Conservation (phyloP, 2,797 vertebrate genomes). For the Myotis myotis region DNA sequence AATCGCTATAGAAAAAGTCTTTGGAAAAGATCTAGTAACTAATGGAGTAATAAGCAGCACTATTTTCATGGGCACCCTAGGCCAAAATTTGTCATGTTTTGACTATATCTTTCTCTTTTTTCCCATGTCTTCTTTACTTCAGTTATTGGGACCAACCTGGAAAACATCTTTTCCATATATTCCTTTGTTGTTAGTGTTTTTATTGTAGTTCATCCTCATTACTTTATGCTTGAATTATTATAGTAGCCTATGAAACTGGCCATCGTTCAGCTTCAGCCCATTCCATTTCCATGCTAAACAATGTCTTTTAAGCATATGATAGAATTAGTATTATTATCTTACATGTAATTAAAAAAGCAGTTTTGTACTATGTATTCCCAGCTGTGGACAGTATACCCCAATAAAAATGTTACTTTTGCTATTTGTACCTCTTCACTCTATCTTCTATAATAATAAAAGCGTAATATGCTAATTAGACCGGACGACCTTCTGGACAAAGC, state of each 20-base stretch:
- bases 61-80: not conserved
- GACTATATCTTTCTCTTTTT: not conserved
- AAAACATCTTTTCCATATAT: not conserved
- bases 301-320: not conserved
- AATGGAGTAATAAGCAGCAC: not conserved
- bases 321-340: not conserved
- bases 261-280: not conserved
- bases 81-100: constrained; percentile 9
- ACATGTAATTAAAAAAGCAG: constrained; percentile 5
- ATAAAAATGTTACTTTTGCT: constrained; percentile 44
- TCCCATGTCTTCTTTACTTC: not conserved
- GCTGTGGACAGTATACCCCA: not conserved
- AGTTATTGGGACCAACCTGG: not conserved
- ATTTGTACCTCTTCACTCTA: not conserved
- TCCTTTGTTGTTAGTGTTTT: constrained; percentile 7
- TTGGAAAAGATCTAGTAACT: constrained; percentile 7
- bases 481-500: too few relatives aligned
- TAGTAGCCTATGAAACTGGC: not conserved
- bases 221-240: constrained; percentile 5
- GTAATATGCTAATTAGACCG: too few relatives aligned
- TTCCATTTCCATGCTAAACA: not conserved
- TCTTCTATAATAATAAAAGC: not conserved
- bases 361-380: constrained; percentile 36
- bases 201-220: constrained; percentile 1
- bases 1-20: constrained; percentile 16